Evolutionary conservation across 2,797 vertebrate species (phyloP), one percentile per base, ranked within the genome.

Genomic region (Pitangus sulphuratus): DNA sequence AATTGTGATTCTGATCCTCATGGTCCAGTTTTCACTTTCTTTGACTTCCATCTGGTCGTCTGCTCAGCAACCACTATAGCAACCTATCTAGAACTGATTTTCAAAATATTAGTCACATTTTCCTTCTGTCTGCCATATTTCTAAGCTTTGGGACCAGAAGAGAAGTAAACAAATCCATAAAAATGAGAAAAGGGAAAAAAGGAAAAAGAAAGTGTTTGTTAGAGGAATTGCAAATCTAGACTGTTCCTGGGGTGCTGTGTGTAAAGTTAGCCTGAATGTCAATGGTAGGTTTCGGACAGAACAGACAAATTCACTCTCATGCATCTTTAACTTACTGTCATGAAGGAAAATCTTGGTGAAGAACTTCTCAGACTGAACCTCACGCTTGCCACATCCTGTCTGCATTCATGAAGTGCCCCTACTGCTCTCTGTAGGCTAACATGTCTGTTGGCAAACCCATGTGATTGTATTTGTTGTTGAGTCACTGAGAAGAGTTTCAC

Each of bases 101-200:
- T 97, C 70, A 95, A 48, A 91, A 95, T 70, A 50, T 91, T 94
- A 66, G 97, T 93, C 71, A 93, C 80, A 17, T 97, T 97, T 95
- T 97, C 95, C 50, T 97, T 60, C 40, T 97, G 54, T 54, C 35
- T 89, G 31, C 96, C 65, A 7, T 97, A 97, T 86, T 97, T 97
- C 87, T 89, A 97, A 7, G 74, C 19, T 90, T 98, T 98, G 28
- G 92, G 93, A 87, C 87, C 90, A 53, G 92, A 96, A 90, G 98
- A 98, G 68, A 97, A 96, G 60, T 24, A 60, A 53, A 14, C 26
- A 40, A 84, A 48, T 35, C 51, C 33, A 66, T 53, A 66, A 72
- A 60, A 72, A 66, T 11, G 0, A 37, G 40, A 14, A 53, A 84
- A 40, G 64, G 12, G 5, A 19, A 12, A 14, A 84, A 58, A 47